phyloP scores from a whole-genome alignment of 2,797 vertebrate genomes.

The Epinephelus malabaricus region DNA sequence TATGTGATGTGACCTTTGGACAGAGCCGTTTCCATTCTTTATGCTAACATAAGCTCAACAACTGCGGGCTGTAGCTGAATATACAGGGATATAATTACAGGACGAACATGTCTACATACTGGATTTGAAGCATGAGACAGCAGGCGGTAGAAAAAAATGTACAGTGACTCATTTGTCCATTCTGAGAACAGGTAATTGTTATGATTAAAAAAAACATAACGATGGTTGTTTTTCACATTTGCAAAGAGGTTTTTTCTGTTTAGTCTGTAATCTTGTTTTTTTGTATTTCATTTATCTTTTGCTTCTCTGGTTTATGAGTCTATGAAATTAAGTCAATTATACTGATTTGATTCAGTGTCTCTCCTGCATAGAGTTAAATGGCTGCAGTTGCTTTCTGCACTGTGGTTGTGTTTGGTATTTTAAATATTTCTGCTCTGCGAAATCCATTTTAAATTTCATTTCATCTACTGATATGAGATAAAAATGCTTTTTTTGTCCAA shows the following conservation, averaged over 20 bases:
- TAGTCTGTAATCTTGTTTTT: constrained; percentile 17
- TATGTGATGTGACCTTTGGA: too few species aligned
- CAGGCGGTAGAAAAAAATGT: too few species aligned
- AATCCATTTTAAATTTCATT: constrained; percentile 24
- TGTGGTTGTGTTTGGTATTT: background rate
- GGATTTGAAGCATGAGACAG: too few species aligned
- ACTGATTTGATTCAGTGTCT: background rate
- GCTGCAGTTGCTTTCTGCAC: background rate
- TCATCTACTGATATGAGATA: background rate
- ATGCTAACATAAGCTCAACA: background rate
- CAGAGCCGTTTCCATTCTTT: too few species aligned
- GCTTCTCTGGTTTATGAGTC: background rate
- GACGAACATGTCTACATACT: too few species aligned
- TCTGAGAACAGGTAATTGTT: constrained; percentile 2
- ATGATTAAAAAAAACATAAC: background rate
- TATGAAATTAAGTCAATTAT: constrained; percentile 9
- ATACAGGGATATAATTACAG: too few species aligned
- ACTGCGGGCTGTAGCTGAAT: too few species aligned
- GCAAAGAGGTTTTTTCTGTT: background rate
- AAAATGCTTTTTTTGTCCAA: constrained; percentile 14
- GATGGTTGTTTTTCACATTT: constrained; percentile 18
- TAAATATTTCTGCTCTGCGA: constrained; percentile 2
- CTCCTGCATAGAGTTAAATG: background rate
- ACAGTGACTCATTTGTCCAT: constrained; percentile 1
- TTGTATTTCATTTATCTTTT: constrained; percentile 23